Base-by-base conservation (phyloP, 2,797 vertebrate species). In the Stomatorhinus walkeri region DNA sequence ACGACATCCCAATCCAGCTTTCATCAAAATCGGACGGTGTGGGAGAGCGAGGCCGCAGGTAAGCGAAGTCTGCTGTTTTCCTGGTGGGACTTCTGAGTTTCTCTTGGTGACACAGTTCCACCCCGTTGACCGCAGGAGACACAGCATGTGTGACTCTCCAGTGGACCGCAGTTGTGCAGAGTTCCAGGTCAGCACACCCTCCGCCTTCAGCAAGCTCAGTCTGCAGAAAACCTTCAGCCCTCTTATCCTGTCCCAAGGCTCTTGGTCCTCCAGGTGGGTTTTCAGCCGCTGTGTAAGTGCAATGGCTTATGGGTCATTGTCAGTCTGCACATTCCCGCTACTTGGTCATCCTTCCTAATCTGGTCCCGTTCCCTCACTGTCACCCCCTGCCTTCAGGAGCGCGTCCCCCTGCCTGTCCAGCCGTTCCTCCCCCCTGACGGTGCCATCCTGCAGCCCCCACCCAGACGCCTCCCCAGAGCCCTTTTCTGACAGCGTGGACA, bases 141-240 rank as follows among this genome's bases (percentile, higher is more conserved):
- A 94, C 88, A 96, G 94, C 3, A n/a, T 91, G 89, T 93, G 93
- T 9, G 95, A 94, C 72, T 97, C 97, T 46, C 95, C 96, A 0
- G 89, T 95, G 48, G 96, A 97, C 24, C 94, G 92, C 91, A 95
- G 94, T 76, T 94, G 95, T 54, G 91, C 40, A 2, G 94, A 94
- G 12, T 99, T 99, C 93, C 97, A 98, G 92, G 96, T 99, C 89
- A 99, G 98, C 94, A 99, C 97, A 1, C 98, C 97, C 0, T 99
- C 98, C 16, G 98, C 98, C 90, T 99, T 99, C 93, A 98, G 97
- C 95, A 98, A 98, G 91, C 79, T 99, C 91, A 95, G 96, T 0
- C 94, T 96, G 48, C 97, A 98, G 88, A 95, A 96, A 90, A 97
- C 96, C 32, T 97, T 96, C 90, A 97, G 97, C 91, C 97, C 98